A percentile compares a stretch with the other conserved stretches of the same genome.
These are phyloP conservation scores for Acromyrmex heyeri DNA, from an alignment of 1,140 invertebrate genomes.

Conservation along the genomic window DNA sequence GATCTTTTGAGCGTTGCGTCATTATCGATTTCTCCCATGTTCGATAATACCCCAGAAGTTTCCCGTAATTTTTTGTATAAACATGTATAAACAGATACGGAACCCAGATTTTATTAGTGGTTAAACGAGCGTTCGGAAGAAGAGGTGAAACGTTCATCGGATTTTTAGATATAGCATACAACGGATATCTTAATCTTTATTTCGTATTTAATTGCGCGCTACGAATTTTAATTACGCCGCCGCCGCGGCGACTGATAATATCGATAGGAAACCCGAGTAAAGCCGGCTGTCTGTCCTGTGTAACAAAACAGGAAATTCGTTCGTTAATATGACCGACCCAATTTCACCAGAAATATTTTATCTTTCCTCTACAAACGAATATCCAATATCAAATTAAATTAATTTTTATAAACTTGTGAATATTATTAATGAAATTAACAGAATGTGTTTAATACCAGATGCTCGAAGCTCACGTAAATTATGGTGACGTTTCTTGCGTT, in stretches of 20 bases:
- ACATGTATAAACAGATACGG: constrained; percentile 21
- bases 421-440: constrained; percentile 2
- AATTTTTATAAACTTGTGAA: constrained; percentile 1
- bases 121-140: background rate
- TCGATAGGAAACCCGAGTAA: constrained; percentile 39
- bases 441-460: background rate
- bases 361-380: background rate
- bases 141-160: background rate
- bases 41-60: constrained; percentile 46
- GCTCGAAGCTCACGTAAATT: background rate
- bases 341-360: constrained; percentile 54
- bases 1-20: constrained; percentile 20
- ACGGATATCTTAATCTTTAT: constrained; percentile 40
- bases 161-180: background rate
- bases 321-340: constrained; percentile 22
- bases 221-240: constrained; percentile 34
- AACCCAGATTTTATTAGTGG: constrained; percentile 40
- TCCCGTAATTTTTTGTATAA: constrained; percentile 1
- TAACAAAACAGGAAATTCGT: constrained; percentile 54
- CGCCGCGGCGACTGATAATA: constrained; percentile 22
- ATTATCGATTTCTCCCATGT: constrained; percentile 56
- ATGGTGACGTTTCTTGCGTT: background rate
- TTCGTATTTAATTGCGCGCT: constrained; percentile 35
- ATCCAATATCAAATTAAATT: constrained; percentile 24
- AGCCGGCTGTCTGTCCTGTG: constrained; percentile 42